Percentiles rank a stretch among this genome's conserved stretches.
These are phyloP conservation scores for Sebastes cheni DNA, from an alignment of 2,797 vertebrate species.

Conservation along the genomic window DNA sequence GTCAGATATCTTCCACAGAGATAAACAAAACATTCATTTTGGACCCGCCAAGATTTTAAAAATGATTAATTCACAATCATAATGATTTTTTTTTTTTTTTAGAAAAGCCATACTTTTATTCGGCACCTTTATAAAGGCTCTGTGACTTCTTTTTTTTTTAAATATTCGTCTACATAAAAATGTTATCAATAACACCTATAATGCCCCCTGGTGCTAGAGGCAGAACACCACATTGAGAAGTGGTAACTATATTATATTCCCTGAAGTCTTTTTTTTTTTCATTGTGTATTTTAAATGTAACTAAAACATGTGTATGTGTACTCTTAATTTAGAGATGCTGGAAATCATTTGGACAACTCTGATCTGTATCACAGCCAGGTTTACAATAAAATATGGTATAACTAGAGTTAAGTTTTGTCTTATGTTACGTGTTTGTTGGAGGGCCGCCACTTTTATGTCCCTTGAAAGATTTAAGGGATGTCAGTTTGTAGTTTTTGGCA, in stretches of 20 bases:
- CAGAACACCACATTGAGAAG: conserved; percentile 17
- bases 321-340: conserved; percentile 17
- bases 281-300: conserved; percentile 21
- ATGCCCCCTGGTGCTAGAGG: conserved; percentile 34
- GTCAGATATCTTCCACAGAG: too few species aligned
- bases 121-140: too few species aligned
- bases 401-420: background rate
- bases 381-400: conserved; percentile 10
- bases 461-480: conserved; percentile 11
- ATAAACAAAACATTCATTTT: too few species aligned
- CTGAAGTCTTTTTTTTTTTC: background rate
- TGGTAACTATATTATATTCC: conserved; percentile 3
- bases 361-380: background rate
- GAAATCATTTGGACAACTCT: conserved; percentile 8
- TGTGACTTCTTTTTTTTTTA: too few species aligned
- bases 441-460: conserved; percentile 3
- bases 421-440: conserved; percentile 3
- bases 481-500: conserved; percentile 38
- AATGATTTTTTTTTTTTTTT: too few species aligned
- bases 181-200: background rate
- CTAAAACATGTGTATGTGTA: conserved; percentile 7
- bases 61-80: too few species aligned
- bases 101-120: too few species aligned
- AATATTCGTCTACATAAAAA: too few species aligned
- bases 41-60: too few species aligned